Evolutionary conservation across 2,797 vertebrate species (phyloP), one percentile per base, ranked within the genome.

Genomic region (Pseudochirops corinnae): DNA sequence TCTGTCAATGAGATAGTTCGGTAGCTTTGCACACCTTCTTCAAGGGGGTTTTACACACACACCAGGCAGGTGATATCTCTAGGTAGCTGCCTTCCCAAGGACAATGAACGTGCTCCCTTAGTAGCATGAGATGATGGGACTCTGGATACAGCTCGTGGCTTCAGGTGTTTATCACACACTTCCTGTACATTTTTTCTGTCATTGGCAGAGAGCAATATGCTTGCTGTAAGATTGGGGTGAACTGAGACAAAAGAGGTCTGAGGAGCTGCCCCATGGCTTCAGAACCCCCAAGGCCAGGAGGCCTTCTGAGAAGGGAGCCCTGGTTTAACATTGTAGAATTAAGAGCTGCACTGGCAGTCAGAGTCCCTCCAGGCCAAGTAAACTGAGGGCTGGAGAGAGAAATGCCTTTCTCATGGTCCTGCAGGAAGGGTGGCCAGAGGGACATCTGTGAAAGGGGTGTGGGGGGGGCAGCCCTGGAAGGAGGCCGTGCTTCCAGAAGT

Each of bases 171-270:
- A 39, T 62, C 11, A 3, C 29, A 31, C 11, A 33, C 33, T 1
- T n/a, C 31, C 11, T 16, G 9, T 67, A 4, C 62, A n/a, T 74
- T 21, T 21, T 14, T 13, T 5, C 16, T 6, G 33, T 33, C 5
- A 1, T 74, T n/a, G 33, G 0, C 0, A 16, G 33, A 39, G 5
- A 39, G 16, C 14, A 5, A 18, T 7, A 21, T 39, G 16, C 14
- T 74, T 26, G 21, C 4, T 6, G 33, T 74, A 39, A 74, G 62
- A 39, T n/a, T 74, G 62, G 33, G 62, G 14, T 3, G 0, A 9
- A n/a, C n/a, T 74, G 62, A 74, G 62, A 21, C 33, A 33, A 31
- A 60, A 62, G 62, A 39, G 33, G 16, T 18, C 31, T 1, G 5
- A 21, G 62, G 14, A n/a, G 33, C 33, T 74, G 16, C 33, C 5